phyloP scores from a whole-genome alignment of 2,797 vertebrate genomes.

The Alauda arvensis region DNA sequence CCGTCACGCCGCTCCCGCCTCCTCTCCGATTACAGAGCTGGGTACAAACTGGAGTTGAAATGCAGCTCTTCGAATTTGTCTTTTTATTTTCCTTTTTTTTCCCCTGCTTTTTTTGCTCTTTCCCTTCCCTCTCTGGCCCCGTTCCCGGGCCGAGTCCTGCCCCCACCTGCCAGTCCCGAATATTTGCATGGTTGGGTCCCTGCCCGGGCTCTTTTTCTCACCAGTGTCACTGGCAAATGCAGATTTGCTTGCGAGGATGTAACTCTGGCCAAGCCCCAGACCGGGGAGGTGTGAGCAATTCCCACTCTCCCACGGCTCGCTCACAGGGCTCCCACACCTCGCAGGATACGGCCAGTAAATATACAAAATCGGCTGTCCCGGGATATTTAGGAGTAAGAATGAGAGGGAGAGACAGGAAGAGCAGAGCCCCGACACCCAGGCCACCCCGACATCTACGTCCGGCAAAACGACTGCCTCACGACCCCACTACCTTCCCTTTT shows the following conservation, averaged over 20 bases:
- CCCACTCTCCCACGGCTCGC: constrained; percentile 5
- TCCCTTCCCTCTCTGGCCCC: constrained; percentile 7
- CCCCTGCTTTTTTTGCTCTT: background rate
- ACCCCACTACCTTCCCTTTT: background rate
- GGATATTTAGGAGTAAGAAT: background rate
- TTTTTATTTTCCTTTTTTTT: background rate
- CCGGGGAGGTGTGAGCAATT: background rate
- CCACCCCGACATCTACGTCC: background rate
- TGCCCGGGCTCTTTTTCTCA: constrained; percentile 36
- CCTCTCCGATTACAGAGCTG: background rate
- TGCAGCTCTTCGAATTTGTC: background rate
- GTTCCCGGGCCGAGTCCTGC: constrained; percentile 36
- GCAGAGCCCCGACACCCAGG: fast-evolving
- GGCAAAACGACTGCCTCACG: background rate
- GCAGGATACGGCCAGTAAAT: background rate
- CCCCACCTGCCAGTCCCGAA: constrained; percentile 44
- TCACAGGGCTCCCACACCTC: background rate
- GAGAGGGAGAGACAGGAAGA: fast-evolving
- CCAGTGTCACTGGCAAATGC: constrained; percentile 36
- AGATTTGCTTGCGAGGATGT: constrained; percentile 23
- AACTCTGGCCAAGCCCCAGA: constrained; percentile 12
- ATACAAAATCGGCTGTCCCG: background rate
- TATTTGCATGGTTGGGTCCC: constrained; percentile 45
- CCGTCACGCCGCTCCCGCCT: background rate
- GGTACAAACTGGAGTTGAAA: background rate